These are phyloP conservation scores for Mantis religiosa DNA, from an alignment of 2,888 invertebrate genomes.

Conservation along the genomic window DNA sequence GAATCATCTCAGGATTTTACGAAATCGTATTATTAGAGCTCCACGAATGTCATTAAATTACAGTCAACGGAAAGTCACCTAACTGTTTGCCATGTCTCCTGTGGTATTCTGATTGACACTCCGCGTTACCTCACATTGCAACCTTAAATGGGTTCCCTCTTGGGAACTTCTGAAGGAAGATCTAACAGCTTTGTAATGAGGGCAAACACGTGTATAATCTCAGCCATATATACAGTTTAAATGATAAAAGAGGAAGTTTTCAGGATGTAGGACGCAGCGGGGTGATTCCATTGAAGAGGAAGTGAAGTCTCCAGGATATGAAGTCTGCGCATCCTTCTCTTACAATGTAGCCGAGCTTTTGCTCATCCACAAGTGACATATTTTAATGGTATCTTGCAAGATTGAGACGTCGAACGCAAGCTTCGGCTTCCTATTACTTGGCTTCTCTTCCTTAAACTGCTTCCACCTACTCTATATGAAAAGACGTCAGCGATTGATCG, in stretches of 20 bases:
- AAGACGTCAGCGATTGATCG: background rate
- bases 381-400: background rate
- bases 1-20: too few relatives aligned
- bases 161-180: background rate
- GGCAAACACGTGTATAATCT: background rate
- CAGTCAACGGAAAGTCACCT: too few relatives aligned
- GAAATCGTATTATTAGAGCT: too few relatives aligned
- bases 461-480: background rate
- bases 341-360: background rate
- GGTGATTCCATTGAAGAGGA: background rate
- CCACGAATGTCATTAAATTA: too few relatives aligned
- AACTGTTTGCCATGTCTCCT: too few relatives aligned
- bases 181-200: background rate
- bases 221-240: background rate
- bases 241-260: background rate
- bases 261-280: background rate
- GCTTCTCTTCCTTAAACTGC: background rate
- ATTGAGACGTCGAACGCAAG: background rate
- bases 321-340: background rate
- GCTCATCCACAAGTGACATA: background rate
- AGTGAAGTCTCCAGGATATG: background rate
- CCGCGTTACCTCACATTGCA: too few relatives aligned
- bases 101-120: too few relatives aligned
- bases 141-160: too few relatives aligned
- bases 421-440: background rate